A percentile compares a stretch with the other conserved stretches of the same genome.
phyloP scores from a whole-genome alignment of 2,888 invertebrate genomes.

The Pterobdella sp. region DNA sequence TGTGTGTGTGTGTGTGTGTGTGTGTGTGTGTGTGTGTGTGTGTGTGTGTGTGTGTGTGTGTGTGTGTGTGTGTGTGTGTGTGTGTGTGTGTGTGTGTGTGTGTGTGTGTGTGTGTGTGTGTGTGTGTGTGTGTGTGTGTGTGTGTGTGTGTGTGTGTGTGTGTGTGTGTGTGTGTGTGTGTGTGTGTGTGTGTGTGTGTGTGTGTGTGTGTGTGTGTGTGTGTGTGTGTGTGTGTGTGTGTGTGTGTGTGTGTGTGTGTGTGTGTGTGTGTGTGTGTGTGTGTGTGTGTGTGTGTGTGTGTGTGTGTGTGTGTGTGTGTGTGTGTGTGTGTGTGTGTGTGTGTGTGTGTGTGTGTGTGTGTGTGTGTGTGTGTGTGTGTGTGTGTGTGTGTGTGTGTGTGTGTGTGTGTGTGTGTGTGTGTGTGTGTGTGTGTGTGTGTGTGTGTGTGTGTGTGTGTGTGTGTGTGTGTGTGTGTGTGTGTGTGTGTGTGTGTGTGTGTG shows the following conservation, averaged over 20 bases:
- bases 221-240: slow-evolving; percentile 3
- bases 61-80: slow-evolving; percentile 12
- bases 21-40: not conserved
- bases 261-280: not conserved
- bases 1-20: not conserved
- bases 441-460: slow-evolving; percentile 14
- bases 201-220: not conserved
- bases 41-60: not conserved
- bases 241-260: not conserved
- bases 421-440: slow-evolving; percentile 14
- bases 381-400: slow-evolving; percentile 12
- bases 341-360: slow-evolving; percentile 15
- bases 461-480: slow-evolving; percentile 16
- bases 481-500: slow-evolving; percentile 18
- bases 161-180: not conserved
- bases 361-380: slow-evolving; percentile 14
- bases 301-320: slow-evolving; percentile 14
- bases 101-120: not conserved
- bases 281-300: not conserved
- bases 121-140: not conserved
- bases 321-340: slow-evolving; percentile 19
- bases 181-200: slow-evolving; percentile 14
- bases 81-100: not conserved
- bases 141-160: not conserved
- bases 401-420: slow-evolving; percentile 14